These are phyloP conservation scores for Hylaeus anthracinus DNA, from an alignment of 1,140 invertebrate genomes.

Conservation along the genomic window DNA sequence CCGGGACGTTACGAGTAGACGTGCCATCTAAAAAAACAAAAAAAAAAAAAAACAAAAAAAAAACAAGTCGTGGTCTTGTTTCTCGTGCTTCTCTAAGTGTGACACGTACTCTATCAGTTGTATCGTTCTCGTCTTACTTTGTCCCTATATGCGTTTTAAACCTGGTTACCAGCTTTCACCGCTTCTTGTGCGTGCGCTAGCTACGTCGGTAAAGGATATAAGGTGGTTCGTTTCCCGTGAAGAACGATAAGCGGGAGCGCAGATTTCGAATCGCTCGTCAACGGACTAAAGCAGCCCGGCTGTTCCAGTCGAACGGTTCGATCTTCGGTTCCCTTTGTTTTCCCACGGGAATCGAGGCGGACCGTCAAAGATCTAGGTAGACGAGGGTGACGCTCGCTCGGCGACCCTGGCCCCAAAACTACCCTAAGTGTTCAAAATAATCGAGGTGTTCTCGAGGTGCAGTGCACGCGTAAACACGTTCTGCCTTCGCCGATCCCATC, in stretches of 20 bases:
- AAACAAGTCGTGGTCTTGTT: conserved; percentile 13
- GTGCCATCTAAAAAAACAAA: conserved; percentile 9
- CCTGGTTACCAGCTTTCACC: conserved; percentile 43
- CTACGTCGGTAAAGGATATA: conserved; percentile 6
- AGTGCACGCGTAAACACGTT: conserved; percentile 65
- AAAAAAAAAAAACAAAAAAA: too few species aligned
- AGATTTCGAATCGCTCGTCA: conserved; percentile 1
- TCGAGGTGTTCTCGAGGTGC: conserved; percentile 72
- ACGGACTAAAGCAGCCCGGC: conserved; percentile 6
- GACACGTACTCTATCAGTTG: neutral
- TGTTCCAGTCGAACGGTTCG: conserved; percentile 18
- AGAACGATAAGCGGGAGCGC: neutral
- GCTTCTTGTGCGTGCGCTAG: conserved; percentile 22
- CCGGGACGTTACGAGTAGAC: conserved; percentile 53
- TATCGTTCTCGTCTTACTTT: conserved; percentile 21
- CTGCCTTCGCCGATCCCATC: conserved; percentile 57
- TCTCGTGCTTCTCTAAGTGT: conserved; percentile 38
- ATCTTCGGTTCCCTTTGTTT: conserved; percentile 21
- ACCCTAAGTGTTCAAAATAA: conserved; percentile 78
- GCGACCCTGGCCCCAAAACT: conserved; percentile 72
- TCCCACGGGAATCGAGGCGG: conserved; percentile 30
- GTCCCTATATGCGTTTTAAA: neutral
- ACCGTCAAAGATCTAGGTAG: conserved; percentile 45
- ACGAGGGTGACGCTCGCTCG: conserved; percentile 57
- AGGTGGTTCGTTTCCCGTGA: conserved; percentile 20